phyloP scores from a whole-genome alignment of 2,113 vertebrate genomes.

The Petrocephalus microphthalmus region DNA sequence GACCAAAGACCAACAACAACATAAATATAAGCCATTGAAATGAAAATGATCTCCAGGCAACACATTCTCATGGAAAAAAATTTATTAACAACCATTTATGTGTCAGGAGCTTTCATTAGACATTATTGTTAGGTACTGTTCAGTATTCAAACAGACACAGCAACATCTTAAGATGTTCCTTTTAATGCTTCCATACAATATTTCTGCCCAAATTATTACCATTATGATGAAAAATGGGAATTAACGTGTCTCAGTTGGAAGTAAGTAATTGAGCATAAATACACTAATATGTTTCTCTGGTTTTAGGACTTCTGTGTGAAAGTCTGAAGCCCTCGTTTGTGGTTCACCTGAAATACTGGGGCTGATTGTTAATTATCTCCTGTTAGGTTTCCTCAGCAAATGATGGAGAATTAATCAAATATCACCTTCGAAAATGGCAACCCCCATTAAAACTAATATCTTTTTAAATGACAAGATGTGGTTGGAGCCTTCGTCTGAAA shows the following conservation, averaged over 20 bases:
- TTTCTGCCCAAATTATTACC: not conserved
- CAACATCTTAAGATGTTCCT: not conserved
- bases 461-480: constrained; percentile 30
- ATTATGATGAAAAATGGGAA: constrained; percentile 20
- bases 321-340: constrained; percentile 16
- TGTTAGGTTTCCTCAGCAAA: constrained; percentile 29
- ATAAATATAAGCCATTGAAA: not conserved
- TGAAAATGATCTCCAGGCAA: not conserved
- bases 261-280: not conserved
- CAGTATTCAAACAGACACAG: not conserved
- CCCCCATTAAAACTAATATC: constrained; percentile 32
- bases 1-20: not conserved
- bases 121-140: not conserved
- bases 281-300: not conserved
- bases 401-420: constrained; percentile 38
- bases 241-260: constrained; percentile 15
- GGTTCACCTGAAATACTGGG: constrained; percentile 25
- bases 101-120: not conserved
- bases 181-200: not conserved
- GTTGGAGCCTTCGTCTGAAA: constrained; percentile 14
- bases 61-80: not conserved
- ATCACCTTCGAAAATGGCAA: constrained; percentile 35
- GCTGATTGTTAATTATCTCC: constrained; percentile 33
- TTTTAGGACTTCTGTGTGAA: not conserved
- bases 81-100: not conserved